Conservation (phyloP, 1,140 invertebrate species). For the Mercenaria mercenaria region DNA sequence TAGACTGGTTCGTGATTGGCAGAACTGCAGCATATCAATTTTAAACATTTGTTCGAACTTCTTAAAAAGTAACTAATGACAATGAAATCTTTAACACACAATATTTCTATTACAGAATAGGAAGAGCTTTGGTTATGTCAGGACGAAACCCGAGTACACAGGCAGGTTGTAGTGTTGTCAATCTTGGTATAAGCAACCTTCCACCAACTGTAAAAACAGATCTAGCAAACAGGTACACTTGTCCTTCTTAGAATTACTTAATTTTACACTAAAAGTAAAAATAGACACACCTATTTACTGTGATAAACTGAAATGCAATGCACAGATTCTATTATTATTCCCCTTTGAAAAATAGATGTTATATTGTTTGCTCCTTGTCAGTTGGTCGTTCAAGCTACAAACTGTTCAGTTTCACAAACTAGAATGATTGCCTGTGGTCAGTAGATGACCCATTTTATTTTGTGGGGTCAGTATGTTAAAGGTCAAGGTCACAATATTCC, state of each 20-base stretch:
- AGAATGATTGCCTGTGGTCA: no score
- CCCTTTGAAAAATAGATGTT: neutral
- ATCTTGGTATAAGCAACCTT: conserved; percentile 55
- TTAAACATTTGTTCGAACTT: neutral
- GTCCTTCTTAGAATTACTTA: no score
- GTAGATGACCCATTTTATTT: no score
- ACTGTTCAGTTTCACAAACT: no score
- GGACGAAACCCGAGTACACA: conserved; percentile 44
- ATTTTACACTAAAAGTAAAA: no score
- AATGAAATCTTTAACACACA: no score
- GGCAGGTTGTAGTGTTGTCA: conserved; percentile 56
- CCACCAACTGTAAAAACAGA: conserved; percentile 61
- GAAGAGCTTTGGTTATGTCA: conserved; percentile 45
- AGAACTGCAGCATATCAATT: neutral
- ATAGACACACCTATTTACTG: neutral
- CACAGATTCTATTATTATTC: neutral
- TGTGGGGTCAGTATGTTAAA: no score
- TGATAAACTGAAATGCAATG: no score
- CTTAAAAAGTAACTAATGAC: no score
- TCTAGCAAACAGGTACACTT: conserved; percentile 64
- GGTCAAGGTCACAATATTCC: no score
- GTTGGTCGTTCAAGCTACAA: no score
- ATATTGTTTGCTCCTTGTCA: no score
- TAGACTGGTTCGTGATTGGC: neutral
- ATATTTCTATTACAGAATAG: conserved; percentile 48